phyloP scores from a whole-genome alignment of 2,113 vertebrate genomes.

The Oxygymnocypris stewartii region DNA sequence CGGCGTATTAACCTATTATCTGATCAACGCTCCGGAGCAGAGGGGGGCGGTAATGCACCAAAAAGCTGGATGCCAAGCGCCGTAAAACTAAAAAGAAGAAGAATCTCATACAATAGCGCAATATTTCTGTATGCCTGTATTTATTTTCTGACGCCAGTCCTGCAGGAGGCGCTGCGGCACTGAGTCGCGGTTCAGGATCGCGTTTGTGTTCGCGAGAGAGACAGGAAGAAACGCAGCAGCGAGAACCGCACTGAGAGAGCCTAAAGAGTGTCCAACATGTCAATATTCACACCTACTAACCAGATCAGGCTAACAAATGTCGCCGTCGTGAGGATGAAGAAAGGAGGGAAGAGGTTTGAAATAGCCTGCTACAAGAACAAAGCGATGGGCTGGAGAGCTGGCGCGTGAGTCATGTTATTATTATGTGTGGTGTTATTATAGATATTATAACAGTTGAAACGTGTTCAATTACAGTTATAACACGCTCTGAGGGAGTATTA shows the following conservation, averaged over 20 bases:
- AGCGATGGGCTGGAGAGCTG: slow-evolving; percentile 91
- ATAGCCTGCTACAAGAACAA: slow-evolving; percentile 97
- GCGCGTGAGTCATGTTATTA: slow-evolving; percentile 86
- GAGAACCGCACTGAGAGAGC: not conserved
- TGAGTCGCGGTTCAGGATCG: no score
- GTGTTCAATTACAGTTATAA: not conserved
- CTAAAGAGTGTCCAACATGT: slow-evolving; percentile 71
- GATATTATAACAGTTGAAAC: not conserved
- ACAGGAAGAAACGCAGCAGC: not conserved
- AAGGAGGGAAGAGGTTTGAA: slow-evolving; percentile 89
- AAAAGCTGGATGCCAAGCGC: no score
- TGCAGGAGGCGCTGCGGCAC: no score
- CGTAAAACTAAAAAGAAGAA: no score
- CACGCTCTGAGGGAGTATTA: not conserved
- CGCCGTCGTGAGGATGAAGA: slow-evolving; percentile 90
- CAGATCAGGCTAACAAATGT: slow-evolving; percentile 94
- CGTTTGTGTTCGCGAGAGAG: not conserved
- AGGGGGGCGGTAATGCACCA: no score
- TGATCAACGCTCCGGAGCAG: no score
- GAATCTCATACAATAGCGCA: no score
- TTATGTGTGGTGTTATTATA: not conserved
- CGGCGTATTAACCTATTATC: no score
- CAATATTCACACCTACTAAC: slow-evolving; percentile 95
- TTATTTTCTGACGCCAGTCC: not conserved
- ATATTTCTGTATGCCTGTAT: not conserved